Evolutionary conservation across 2,888 invertebrate genomes (phyloP).

Genomic region (Thysanoteuthis rhombus): DNA sequence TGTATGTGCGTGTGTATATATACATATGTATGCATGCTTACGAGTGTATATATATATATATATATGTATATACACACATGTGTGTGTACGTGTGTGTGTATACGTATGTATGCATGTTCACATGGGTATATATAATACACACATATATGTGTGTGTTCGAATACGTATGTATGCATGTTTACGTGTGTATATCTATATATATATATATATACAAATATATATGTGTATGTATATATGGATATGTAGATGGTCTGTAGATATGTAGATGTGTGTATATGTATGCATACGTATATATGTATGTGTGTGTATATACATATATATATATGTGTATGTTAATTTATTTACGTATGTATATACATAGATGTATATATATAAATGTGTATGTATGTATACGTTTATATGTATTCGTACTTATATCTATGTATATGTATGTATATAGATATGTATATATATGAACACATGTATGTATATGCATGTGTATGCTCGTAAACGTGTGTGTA

Average conservation of each 20-base stretch:
- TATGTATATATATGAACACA: too few relatives aligned
- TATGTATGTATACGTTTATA: not conserved
- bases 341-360: not conserved
- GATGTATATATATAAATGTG: not conserved
- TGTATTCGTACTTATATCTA: not conserved
- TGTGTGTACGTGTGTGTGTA: not conserved
- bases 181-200: not conserved
- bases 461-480: too few relatives aligned
- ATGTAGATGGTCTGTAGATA: not conserved
- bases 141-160: not conserved
- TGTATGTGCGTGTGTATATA: not conserved
- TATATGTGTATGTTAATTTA: not conserved
- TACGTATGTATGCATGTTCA: not conserved
- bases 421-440: too few relatives aligned
- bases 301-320: not conserved
- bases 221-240: not conserved
- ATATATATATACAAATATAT: not conserved
- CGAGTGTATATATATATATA: not conserved
- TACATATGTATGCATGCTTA: not conserved
- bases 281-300: not conserved
- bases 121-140: not conserved
- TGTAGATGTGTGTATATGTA: not conserved
- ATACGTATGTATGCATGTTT: not conserved
- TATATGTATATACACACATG: not conserved
- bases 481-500: too few relatives aligned